Evolutionary conservation across 2,888 invertebrate species (phyloP), one percentile per base, ranked within the genome.

Genomic region (Hirtodrosophila alboralis): DNA sequence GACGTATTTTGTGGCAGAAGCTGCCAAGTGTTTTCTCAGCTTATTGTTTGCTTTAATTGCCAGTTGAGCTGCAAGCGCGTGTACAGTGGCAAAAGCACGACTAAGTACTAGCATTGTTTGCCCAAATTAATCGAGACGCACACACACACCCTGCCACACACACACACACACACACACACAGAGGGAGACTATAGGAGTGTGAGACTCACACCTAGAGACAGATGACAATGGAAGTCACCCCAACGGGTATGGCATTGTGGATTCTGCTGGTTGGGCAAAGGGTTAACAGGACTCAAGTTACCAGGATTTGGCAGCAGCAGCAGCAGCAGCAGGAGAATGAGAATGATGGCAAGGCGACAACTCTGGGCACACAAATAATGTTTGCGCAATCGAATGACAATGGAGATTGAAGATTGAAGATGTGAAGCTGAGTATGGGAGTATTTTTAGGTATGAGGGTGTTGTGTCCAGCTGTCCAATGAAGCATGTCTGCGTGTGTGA

Each of bases 331-430:
- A n/a, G n/a, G n/a, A n/a, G n/a, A n/a, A n/a, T n/a, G n/a, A n/a
- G n/a, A n/a, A n/a, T n/a, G 30, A 41, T 54, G 44, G n/a, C n/a
- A n/a, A 52, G 56, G 47, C 56, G 37, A 63, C 72, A 72, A n/a
- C n/a, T 85, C 79, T 60, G 44, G 41, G 58, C 59, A 66, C 59
- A 57, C 56, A 56, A 78, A 86, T 84, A 84, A 81, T 78, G 75
- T 84, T 78, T 78, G 70, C 64, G 70, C 83, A 79, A 78, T 84
- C 85, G 85, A 84, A 80, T 54, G 57, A 78, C 79, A 81, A 81
- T 78, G 41, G 34, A n/a, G n/a, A n/a, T 30, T 8, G 41, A 27
- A 38, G 16, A 45, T 18, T 40, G 41, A 38, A 41, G 43, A n/a
- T 47, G 56, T 47, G 12, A 40, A 44, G 23, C 12, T 33, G 14